Percentiles rank a stretch among this genome's conserved stretches.
phyloP scores from a whole-genome alignment of 2,113 vertebrate genomes.

The Rissa tridactyla region DNA sequence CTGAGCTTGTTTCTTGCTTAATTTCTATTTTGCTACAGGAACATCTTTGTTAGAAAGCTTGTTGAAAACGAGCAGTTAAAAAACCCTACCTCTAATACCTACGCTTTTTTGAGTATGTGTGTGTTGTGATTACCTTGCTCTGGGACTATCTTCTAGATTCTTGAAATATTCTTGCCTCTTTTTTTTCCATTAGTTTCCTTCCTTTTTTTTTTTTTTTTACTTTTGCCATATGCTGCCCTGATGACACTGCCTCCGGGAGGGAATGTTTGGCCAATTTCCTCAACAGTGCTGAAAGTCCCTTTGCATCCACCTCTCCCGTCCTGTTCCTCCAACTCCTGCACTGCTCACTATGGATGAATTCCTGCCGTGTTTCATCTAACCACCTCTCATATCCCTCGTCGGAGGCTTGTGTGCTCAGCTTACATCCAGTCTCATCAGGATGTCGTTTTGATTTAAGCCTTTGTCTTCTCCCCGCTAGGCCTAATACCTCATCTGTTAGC shows the following conservation, averaged over 20 bases:
- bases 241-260: background rate
- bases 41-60: background rate
- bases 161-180: background rate
- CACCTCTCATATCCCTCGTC: background rate
- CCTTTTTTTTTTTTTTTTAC: background rate
- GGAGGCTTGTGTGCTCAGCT: slow-evolving; percentile 41
- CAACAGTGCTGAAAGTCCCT: slow-evolving; percentile 27
- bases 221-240: slow-evolving; percentile 31
- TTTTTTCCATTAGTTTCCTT: background rate
- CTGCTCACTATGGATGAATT: slow-evolving; percentile 20
- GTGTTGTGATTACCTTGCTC: background rate
- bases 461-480: slow-evolving; percentile 43
- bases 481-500: slow-evolving; percentile 62
- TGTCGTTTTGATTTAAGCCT: slow-evolving; percentile 71
- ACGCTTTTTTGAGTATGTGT: background rate
- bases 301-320: background rate
- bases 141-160: background rate
- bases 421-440: slow-evolving; percentile 60
- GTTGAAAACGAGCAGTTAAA: background rate
- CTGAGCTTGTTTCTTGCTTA: background rate
- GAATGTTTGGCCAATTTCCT: slow-evolving; percentile 1
- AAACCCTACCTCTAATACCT: background rate
- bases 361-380: background rate
- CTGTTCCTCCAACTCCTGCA: background rate
- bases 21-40: background rate